These are phyloP conservation scores for Metallyticus violacea DNA, from an alignment of 2,888 invertebrate genomes.

Conservation along the genomic window DNA sequence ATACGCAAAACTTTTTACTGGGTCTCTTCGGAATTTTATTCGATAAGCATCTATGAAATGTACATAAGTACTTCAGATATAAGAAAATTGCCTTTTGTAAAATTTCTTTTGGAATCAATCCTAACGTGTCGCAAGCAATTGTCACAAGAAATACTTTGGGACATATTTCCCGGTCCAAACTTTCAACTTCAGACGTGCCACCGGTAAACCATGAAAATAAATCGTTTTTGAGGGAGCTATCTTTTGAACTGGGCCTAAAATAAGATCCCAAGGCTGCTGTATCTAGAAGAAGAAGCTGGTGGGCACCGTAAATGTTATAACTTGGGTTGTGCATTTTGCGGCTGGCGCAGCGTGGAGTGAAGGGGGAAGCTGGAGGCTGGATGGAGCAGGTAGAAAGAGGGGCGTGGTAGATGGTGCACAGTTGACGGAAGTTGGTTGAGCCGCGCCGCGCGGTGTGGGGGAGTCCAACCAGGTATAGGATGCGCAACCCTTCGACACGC, in stretches of 20 bases:
- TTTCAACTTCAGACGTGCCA: background rate
- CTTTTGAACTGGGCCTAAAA: background rate
- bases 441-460: background rate
- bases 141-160: no score
- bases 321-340: background rate
- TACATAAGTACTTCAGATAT: no score
- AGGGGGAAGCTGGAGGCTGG: background rate
- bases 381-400: constrained; percentile 12
- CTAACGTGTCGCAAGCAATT: no score
- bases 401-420: constrained; percentile 10
- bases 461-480: constrained; percentile 26
- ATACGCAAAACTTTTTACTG: no score
- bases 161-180: background rate
- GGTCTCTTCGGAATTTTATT: no score
- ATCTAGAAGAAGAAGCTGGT: background rate
- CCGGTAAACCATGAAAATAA: background rate
- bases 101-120: no score
- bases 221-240: background rate
- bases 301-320: background rate
- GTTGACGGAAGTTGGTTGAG: background rate
- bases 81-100: no score
- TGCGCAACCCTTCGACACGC: constrained; percentile 25
- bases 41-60: no score
- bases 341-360: background rate
- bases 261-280: background rate